phyloP scores from a whole-genome alignment of 2,888 invertebrate species.

The Prenolepis imparis region DNA sequence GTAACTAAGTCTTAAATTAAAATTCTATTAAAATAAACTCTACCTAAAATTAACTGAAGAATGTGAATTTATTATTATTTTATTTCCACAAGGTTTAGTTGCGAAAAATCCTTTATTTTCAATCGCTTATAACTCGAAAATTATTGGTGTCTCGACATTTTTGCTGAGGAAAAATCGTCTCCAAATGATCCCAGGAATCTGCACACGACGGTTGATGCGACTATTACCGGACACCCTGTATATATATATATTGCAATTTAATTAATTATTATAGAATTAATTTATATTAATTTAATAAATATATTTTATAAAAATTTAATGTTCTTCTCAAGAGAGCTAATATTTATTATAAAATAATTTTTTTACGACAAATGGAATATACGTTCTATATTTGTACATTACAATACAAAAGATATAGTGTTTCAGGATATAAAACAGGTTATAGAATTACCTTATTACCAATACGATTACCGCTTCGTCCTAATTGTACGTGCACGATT shows the following conservation, averaged over 20 bases:
- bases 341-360: neutral
- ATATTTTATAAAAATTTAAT: neutral
- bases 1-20: no score
- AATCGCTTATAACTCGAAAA: no score
- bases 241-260: neutral
- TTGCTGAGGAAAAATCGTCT: no score
- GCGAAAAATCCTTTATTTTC: no score
- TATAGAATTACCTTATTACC: conserved; percentile 89
- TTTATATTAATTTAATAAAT: neutral
- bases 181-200: no score
- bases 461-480: conserved; percentile 96
- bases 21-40: no score
- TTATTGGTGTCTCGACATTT: no score
- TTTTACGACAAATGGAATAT: neutral
- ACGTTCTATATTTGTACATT: neutral
- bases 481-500: conserved; percentile 93
- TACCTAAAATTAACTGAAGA: no score
- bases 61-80: no score
- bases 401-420: neutral
- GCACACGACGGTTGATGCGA: no score
- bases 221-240: no score
- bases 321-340: neutral
- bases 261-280: neutral
- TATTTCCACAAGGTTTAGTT: no score
- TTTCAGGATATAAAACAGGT: neutral